Base-by-base conservation (phyloP, 2,888 invertebrate species). In the Ceramica pisi region DNA sequence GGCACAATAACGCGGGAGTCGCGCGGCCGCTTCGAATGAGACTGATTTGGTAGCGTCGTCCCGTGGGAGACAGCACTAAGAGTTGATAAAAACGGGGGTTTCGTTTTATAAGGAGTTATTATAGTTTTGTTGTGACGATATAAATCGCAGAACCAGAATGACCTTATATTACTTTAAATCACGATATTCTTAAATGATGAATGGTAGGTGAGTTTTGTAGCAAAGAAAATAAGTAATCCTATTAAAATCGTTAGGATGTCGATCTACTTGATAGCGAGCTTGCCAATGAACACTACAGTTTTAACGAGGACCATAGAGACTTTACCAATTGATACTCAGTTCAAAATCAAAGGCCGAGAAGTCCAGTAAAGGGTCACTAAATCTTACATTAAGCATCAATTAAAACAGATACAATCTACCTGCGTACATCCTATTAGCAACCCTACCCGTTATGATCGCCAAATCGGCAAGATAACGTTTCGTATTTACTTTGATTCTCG, bases 401-500 rank as follows among this genome's bases (percentile, higher is more conserved):
- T 90, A 91, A 90, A 81, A 78, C 80, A 82, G 86, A 86, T 88
- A 88, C 86, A 84, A 82, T 82, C 80, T 90, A 93, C 93, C 92
- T 93, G 93, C 89, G 89, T 88, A 90, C 91, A 88, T 90, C 92
- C 91, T 91, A 91, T 93, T 92, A 92, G 89, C 85, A 94, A 93
- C 94, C 94, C 94, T 94, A 89, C 92, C 91, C 91, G 91, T 93
- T 95, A 95, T 94, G 95, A 95, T 94, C 92, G 92, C 92, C 91
- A 91, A 95, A 95, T 95, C 95, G 93, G 93, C 95, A 95, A 95
- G 96, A 95, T 95, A 95, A 93, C 93, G 92, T 91, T 88, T 90
- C 92, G 95, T 95, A 95, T 96, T 96, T 95, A 95, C 96, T 95
- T 95, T 95, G 96, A 96, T 96, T 96, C 95, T 94, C 94, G 92